Percentiles rank a stretch among this genome's conserved stretches.
Conservation (phyloP, 2,113 vertebrate genomes). For the Zosterops japonicus region DNA sequence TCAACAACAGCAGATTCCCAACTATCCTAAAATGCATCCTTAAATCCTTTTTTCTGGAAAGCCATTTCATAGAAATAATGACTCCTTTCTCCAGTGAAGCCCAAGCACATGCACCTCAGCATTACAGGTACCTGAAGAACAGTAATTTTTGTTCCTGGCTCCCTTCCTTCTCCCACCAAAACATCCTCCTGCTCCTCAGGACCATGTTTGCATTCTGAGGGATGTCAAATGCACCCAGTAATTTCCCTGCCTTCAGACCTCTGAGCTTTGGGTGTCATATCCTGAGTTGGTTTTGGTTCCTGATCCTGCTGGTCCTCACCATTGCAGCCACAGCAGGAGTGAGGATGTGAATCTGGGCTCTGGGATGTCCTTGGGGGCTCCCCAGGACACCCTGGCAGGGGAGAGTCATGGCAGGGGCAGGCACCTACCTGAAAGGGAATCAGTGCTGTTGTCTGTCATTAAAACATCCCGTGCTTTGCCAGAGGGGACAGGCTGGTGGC, state of each 20-base stretch:
- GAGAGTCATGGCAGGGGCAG: not conserved
- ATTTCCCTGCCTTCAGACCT: not conserved
- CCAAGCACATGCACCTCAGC: not conserved
- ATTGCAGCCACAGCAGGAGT: not conserved
- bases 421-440: not conserved
- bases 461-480: not conserved
- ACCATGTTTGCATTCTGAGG: not conserved
- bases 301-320: not conserved
- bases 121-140: not conserved
- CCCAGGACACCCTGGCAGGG: not conserved
- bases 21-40: not conserved
- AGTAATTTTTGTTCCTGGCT: not conserved
- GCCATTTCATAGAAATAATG: not conserved
- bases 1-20: not conserved
- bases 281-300: not conserved
- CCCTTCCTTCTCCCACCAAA: not conserved
- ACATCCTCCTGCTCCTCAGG: not conserved
- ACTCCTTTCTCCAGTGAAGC: not conserved
- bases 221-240: not conserved
- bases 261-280: not conserved
- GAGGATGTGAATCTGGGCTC: not conserved
- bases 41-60: not conserved
- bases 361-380: not conserved
- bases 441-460: rapidly evolving
- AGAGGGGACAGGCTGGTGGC: not conserved